Conservation (phyloP, 2,888 invertebrate species). For the Bombylius discolor region DNA sequence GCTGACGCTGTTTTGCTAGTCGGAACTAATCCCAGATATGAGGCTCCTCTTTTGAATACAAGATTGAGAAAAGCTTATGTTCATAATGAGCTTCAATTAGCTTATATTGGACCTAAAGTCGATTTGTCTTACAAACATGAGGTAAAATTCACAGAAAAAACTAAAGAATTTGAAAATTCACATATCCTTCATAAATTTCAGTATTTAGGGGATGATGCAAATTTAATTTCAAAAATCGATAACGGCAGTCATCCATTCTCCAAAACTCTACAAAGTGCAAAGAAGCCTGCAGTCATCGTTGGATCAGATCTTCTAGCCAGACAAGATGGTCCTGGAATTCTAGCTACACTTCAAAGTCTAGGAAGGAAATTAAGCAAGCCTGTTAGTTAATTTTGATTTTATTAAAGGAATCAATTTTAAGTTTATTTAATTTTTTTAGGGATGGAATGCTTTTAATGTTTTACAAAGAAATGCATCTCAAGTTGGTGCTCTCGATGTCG, state of each 20-base stretch:
- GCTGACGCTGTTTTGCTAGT: constrained; percentile 85
- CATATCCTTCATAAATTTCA: constrained; percentile 25
- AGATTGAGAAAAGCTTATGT: constrained; percentile 89
- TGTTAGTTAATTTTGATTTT: constrained; percentile 41
- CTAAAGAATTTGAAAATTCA: too few relatives aligned
- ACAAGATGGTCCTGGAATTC: constrained; percentile 61
- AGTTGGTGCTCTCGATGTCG: constrained; percentile 91
- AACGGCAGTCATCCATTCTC: constrained; percentile 56
- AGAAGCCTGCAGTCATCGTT: constrained; percentile 83
- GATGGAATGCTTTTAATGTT: constrained; percentile 81
- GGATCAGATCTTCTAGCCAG: constrained; percentile 76
- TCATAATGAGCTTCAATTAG: constrained; percentile 83
- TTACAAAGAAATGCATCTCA: constrained; percentile 86
- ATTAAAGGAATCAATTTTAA: constrained; percentile 28
- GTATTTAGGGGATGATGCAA: constrained; percentile 73
- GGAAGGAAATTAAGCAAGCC: constrained; percentile 47
- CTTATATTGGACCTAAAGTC: constrained; percentile 76
- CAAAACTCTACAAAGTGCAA: constrained; percentile 58
- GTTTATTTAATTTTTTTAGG: constrained; percentile 14
- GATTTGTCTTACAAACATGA: constrained; percentile 88
- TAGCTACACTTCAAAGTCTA: constrained; percentile 60
- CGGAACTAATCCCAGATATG: constrained; percentile 94
- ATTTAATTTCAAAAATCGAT: constrained; percentile 59
- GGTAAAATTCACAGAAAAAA: constrained; percentile 30
- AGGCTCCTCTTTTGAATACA: constrained; percentile 92